Base-by-base conservation (phyloP, 2,888 invertebrate species). In the Pristionchus mayeri region DNA sequence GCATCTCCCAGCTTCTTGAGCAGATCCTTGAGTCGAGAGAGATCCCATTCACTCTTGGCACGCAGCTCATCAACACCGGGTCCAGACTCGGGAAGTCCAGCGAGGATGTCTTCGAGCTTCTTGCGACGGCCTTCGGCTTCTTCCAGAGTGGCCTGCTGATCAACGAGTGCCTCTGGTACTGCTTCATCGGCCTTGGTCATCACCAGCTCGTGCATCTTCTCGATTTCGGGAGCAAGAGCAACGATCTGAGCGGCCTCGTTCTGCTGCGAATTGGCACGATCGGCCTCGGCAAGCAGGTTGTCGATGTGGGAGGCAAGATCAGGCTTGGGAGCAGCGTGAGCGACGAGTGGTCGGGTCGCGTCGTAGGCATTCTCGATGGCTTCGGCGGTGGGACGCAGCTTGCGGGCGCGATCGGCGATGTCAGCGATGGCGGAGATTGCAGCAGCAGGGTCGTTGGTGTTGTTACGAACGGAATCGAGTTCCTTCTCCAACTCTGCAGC, bases 1-100 rank as follows among this genome's bases (percentile, higher is more conserved):
- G 86, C 86, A 63, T 85, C 85, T 67, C 86, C 87, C 40, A 89
- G 86, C 75, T 86, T 82, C 80, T 85, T 86, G 80, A 88, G 84
- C 34, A 87, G 85, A 76, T 88, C 88, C 82, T 89, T 87, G 78
- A 89, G 85, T 71, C 85, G 82, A 16, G 88, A 88, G 71, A 88
- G 85, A 86, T 88, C 89, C 87, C 88, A 88, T 78, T 85, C 85
- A 79, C 87, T 88, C 86, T 86, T 78, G 30, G 48, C 50, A 24
- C 78, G 78, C 27, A 78, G 78, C 30, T 78, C 78, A 50, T 78
- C 78, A 27, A 78, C 78, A 78, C 87, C 87, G 71, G 87, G 86
- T 85, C 84, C 78, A 78, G 78, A 78, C 30, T 78, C 13, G 21
- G 78, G 78, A 6, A 78, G 50, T 67, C 84, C 84, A 52, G 86